These are phyloP conservation scores for Hermaeophaga mercurialis DNA, from an alignment of 2,888 invertebrate genomes.

Conservation along the genomic window DNA sequence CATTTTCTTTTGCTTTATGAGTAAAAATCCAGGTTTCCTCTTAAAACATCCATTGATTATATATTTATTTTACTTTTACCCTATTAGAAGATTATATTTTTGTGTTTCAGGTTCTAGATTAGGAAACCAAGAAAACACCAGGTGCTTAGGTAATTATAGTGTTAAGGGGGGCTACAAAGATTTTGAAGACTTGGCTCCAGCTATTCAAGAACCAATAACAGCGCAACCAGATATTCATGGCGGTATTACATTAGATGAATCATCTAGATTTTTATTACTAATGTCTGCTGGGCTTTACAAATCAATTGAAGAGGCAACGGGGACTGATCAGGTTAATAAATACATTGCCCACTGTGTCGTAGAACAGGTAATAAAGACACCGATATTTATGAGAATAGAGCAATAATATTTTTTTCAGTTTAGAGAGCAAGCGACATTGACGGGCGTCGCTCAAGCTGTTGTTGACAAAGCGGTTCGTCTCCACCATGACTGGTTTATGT, in stretches of 20 bases:
- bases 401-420: slow-evolving; percentile 66
- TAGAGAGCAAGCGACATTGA: slow-evolving; percentile 76
- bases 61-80: too few species aligned
- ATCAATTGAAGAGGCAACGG: slow-evolving; percentile 78
- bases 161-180: slow-evolving; percentile 87
- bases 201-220: slow-evolving; percentile 78
- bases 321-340: slow-evolving; percentile 80
- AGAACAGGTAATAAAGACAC: slow-evolving; percentile 65
- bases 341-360: slow-evolving; percentile 80
- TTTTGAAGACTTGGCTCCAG: slow-evolving; percentile 73
- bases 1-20: too few species aligned
- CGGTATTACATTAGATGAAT: slow-evolving; percentile 77
- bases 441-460: slow-evolving; percentile 83
- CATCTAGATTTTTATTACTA: slow-evolving; percentile 80
- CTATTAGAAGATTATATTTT: too few species aligned
- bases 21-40: too few species aligned
- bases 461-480: slow-evolving; percentile 83
- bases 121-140: slow-evolving; percentile 80
- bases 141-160: slow-evolving; percentile 86
- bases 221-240: slow-evolving; percentile 84
- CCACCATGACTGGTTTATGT: slow-evolving; percentile 78
- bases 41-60: too few species aligned
- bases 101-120: slow-evolving; percentile 70
- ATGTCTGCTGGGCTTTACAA: slow-evolving; percentile 87
- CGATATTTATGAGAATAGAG: too few species aligned